Conservation (phyloP, 1,140 invertebrate species). For the Halesus radiatus region DNA sequence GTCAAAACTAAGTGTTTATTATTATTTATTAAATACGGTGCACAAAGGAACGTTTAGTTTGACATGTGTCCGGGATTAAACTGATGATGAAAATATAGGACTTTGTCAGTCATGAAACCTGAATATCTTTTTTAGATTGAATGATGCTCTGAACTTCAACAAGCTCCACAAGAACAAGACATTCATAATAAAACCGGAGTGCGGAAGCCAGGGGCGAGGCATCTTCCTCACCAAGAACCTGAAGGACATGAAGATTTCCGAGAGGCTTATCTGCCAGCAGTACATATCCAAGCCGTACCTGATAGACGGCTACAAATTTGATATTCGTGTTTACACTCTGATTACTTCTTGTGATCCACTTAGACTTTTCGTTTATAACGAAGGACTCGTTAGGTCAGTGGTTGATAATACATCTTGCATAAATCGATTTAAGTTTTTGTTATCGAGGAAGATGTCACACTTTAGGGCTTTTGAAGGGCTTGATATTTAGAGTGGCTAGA, state of each 20-base stretch:
- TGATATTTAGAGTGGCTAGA: no score
- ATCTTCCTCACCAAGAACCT: conserved; percentile 86
- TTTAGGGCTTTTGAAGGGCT: no score
- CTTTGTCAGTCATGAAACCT: no score
- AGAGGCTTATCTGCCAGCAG: conserved; percentile 87
- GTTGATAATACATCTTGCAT: no score
- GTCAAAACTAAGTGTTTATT: no score
- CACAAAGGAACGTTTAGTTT: no score
- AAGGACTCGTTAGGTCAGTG: conserved; percentile 87
- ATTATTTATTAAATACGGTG: no score
- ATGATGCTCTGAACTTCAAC: conserved; percentile 75
- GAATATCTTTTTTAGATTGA: conserved; percentile 66
- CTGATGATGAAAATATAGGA: background rate
- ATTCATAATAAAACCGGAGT: conserved; percentile 91
- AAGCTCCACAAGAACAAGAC: conserved; percentile 80
- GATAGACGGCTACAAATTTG: conserved; percentile 98
- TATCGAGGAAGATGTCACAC: no score
- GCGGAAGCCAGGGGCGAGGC: conserved; percentile 87
- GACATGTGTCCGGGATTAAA: no score
- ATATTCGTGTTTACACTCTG: conserved; percentile 93
- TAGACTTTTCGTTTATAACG: conserved; percentile 94
- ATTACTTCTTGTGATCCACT: conserved; percentile 95
- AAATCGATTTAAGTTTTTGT: no score
- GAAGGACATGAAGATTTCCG: conserved; percentile 82
- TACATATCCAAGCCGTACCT: conserved; percentile 79